These are phyloP conservation scores for Eupsittula cactorum DNA, from an alignment of 2,113 vertebrate species.

Conservation along the genomic window DNA sequence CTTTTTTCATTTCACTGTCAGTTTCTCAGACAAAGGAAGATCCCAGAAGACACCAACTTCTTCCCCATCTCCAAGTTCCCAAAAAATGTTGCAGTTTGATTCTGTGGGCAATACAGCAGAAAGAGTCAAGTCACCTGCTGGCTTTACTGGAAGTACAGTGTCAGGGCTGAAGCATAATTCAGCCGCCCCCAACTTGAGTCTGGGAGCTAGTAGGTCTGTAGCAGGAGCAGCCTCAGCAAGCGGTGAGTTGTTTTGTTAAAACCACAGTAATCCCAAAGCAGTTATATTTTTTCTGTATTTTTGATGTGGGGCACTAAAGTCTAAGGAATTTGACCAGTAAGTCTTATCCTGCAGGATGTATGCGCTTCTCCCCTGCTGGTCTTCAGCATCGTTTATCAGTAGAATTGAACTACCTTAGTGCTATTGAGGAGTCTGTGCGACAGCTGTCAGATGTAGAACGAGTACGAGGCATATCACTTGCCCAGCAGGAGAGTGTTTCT, in stretches of 20 bases:
- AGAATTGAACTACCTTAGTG: slow-evolving; percentile 89
- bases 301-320: accelerated
- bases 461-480: slow-evolving; percentile 85
- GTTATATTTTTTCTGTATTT: accelerated
- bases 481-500: slow-evolving; percentile 91
- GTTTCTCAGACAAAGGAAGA: slow-evolving; percentile 77
- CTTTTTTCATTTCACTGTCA: slow-evolving; percentile 21
- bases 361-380: slow-evolving; percentile 85
- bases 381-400: slow-evolving; percentile 89
- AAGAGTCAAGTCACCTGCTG: slow-evolving; percentile 61
- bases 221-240: slow-evolving; percentile 13
- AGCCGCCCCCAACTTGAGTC: slow-evolving; percentile 39
- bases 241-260: slow-evolving; percentile 47
- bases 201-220: slow-evolving; percentile 9
- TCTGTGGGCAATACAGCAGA: slow-evolving; percentile 53
- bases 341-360: slow-evolving; percentile 71
- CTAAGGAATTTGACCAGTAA: not conserved
- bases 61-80: slow-evolving; percentile 71
- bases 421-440: slow-evolving; percentile 89
- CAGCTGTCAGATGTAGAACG: slow-evolving; percentile 89
- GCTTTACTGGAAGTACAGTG: slow-evolving; percentile 25
- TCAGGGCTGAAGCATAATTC: slow-evolving; percentile 34
- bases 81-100: slow-evolving; percentile 70
- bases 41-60: slow-evolving; percentile 72
- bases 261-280: not conserved